A percentile compares a stretch with the other conserved stretches of the same genome.
Conservation (phyloP, 2,113 vertebrate species). For the Amphilophus citrinellus region DNA sequence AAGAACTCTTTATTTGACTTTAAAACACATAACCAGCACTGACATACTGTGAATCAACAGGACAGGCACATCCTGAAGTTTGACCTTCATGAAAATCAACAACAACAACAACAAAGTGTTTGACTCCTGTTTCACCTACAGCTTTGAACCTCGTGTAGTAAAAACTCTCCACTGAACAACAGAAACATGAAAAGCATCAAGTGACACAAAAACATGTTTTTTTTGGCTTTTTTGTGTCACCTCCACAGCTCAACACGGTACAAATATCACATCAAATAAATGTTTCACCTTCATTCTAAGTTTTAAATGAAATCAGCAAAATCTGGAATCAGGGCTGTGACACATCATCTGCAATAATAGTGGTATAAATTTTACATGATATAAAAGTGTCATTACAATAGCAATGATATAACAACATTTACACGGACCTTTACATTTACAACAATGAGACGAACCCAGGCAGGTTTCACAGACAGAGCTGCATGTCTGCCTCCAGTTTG, state of each 20-base stretch:
- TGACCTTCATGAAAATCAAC: fast-evolving
- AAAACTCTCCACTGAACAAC: background rate
- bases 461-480: background rate
- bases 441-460: background rate
- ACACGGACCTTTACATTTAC: background rate
- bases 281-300: background rate
- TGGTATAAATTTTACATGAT: background rate
- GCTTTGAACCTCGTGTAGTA: fast-evolving
- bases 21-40: background rate
- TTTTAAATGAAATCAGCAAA: background rate
- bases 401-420: background rate
- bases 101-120: background rate
- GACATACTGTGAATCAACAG: background rate
- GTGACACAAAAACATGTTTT: background rate
- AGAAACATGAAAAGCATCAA: no score
- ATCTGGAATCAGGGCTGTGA: background rate
- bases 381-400: background rate
- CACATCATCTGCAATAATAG: background rate
- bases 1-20: background rate
- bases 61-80: background rate
- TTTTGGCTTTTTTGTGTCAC: background rate
- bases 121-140: background rate
- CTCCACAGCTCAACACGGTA: background rate
- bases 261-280: background rate
- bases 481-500: fast-evolving